Conservation (phyloP, 2,797 vertebrate genomes). For the Salmo trutta region DNA sequence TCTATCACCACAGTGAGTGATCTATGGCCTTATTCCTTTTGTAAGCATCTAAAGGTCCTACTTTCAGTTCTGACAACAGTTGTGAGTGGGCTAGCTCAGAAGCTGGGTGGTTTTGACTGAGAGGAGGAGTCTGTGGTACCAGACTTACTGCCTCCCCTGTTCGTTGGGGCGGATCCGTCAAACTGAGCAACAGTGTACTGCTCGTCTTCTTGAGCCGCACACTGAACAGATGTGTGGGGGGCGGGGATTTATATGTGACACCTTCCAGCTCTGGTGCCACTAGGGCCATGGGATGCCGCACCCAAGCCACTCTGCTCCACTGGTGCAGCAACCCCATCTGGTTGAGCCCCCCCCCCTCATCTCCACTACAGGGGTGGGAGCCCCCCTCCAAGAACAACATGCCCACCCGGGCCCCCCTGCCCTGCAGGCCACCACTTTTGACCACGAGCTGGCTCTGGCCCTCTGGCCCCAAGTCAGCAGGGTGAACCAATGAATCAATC, state of each 20-base stretch:
- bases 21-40: too few species aligned
- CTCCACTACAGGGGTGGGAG: background rate
- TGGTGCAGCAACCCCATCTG: background rate
- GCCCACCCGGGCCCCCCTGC: constrained; percentile 32
- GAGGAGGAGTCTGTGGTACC: background rate
- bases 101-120: background rate
- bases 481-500: background rate
- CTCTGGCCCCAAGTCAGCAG: constrained; percentile 24
- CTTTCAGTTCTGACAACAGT: too few species aligned
- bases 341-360: background rate
- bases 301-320: constrained; percentile 48
- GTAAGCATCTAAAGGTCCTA: too few species aligned
- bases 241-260: constrained; percentile 3
- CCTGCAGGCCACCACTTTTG: background rate
- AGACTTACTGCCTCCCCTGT: background rate
- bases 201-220: constrained; percentile 30
- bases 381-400: constrained; percentile 24
- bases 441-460: background rate
- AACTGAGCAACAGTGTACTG: constrained; percentile 40
- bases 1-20: too few species aligned
- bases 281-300: constrained; percentile 13
- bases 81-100: background rate
- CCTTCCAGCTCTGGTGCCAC: background rate
- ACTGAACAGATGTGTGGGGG: constrained; percentile 21
- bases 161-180: constrained; percentile 37